Percentiles rank a stretch among this genome's conserved stretches.
phyloP scores from a whole-genome alignment of 2,113 vertebrate species.

The Xenopus laevis region DNA sequence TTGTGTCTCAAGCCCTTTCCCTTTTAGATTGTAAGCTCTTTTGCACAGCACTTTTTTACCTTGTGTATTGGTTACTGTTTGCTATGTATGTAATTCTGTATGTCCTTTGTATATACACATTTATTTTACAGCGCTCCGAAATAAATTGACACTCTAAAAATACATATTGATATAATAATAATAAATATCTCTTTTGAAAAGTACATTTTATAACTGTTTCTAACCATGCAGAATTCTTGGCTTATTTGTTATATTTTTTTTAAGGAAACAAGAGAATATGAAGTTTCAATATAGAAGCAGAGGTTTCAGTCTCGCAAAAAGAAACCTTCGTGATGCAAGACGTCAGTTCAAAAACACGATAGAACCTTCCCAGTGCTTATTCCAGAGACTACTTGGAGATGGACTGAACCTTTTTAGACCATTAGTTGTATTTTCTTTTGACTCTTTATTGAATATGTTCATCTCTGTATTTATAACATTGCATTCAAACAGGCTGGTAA shows the following conservation, averaged over 20 bases:
- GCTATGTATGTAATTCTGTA: no score
- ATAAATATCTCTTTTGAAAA: no score
- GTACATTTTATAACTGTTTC: no score
- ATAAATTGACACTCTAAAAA: no score
- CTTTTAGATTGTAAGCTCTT: no score
- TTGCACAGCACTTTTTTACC: no score
- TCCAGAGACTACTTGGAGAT: slow-evolving; percentile 60
- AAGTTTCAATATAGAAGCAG: slow-evolving; percentile 85
- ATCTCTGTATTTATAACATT: slow-evolving; percentile 70
- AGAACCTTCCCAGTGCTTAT: not conserved
- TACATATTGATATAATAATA: no score
- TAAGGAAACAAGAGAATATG: slow-evolving; percentile 93
- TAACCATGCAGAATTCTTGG: no score
- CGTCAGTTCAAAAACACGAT: slow-evolving; percentile 46
- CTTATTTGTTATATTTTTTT: not conserved
- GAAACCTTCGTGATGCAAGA: slow-evolving; percentile 41
- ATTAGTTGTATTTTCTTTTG: slow-evolving; percentile 60
- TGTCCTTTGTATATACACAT: no score
- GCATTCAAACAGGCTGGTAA: slow-evolving; percentile 53
- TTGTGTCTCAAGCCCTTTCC: no score
- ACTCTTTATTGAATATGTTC: slow-evolving; percentile 60
- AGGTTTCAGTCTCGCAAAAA: slow-evolving; percentile 11
- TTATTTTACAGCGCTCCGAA: no score
- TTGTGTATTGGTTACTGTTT: no score
- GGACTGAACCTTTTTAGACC: slow-evolving; percentile 53